Evolutionary conservation across 2,888 invertebrate species (phyloP).

Genomic region (Drosophila demipolita): DNA sequence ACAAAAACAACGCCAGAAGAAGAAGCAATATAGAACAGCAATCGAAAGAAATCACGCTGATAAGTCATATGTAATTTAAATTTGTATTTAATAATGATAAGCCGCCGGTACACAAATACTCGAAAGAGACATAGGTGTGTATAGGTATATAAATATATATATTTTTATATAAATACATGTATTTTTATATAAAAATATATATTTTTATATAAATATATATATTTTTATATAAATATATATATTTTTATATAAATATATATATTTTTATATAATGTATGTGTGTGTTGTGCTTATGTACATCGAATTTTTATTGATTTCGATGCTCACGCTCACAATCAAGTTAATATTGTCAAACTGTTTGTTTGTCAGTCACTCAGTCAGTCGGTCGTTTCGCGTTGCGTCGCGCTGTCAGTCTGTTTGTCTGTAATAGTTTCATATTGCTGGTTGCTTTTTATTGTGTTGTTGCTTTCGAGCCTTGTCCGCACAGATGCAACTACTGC

Average conservation of each 20-base stretch:
- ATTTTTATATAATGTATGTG: background rate
- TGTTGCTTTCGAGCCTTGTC: background rate
- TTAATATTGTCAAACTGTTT: slow-evolving; percentile 39
- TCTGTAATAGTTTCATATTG: slow-evolving; percentile 48
- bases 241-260: too few species aligned
- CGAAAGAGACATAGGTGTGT: slow-evolving; percentile 14
- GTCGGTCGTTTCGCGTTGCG: slow-evolving; percentile 10
- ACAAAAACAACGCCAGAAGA: background rate
- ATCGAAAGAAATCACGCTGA: slow-evolving; percentile 60
- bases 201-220: too few species aligned
- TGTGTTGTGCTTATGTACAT: slow-evolving; percentile 18
- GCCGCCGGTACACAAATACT: slow-evolving; percentile 61
- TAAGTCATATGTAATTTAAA: slow-evolving; percentile 78
- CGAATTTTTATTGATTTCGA: slow-evolving; percentile 35
- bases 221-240: too few species aligned
- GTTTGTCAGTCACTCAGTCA: slow-evolving; percentile 42
- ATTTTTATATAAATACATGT: background rate
- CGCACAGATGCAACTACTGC: slow-evolving; percentile 9
- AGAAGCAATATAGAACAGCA: slow-evolving; percentile 31
- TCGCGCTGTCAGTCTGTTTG: slow-evolving; percentile 50
- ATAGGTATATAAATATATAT: background rate
- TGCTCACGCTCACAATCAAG: slow-evolving; percentile 35
- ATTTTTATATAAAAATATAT: background rate
- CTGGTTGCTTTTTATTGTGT: slow-evolving; percentile 4
- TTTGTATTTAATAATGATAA: slow-evolving; percentile 78